A percentile compares a stretch with the other conserved stretches of the same genome.
phyloP scores from a whole-genome alignment of 2,113 vertebrate genomes.

The Microtus montanus region DNA sequence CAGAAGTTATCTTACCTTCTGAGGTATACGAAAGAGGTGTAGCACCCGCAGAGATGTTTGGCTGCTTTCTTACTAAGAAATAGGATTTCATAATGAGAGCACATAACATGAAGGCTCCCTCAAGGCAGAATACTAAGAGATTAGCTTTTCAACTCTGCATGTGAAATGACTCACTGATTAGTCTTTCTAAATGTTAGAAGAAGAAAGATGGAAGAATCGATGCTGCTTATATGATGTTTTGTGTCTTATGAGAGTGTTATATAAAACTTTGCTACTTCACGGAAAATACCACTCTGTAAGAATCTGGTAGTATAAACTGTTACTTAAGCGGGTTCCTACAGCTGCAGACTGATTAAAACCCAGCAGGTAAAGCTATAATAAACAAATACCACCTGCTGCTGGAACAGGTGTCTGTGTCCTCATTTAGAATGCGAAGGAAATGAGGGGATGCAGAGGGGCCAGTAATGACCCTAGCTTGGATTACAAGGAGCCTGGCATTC shows the following conservation, averaged over 20 bases:
- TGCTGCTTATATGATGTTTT: constrained; percentile 74
- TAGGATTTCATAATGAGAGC: constrained; percentile 66
- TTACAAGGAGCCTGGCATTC: constrained; percentile 62
- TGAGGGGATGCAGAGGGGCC: constrained; percentile 79
- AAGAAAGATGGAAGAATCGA: constrained; percentile 60
- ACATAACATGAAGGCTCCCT: constrained; percentile 66
- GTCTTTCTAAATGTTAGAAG: constrained; percentile 75
- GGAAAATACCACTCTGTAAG: constrained; percentile 74
- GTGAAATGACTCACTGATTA: constrained; percentile 83
- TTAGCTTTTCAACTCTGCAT: constrained; percentile 75
- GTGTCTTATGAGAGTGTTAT: constrained; percentile 82
- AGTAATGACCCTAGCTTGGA: constrained; percentile 73
- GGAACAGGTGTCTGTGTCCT: constrained; percentile 86
- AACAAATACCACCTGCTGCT: constrained; percentile 88
- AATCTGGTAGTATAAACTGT: constrained; percentile 78
- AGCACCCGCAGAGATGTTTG: constrained; percentile 64
- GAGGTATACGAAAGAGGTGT: constrained; percentile 70
- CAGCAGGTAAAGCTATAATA: constrained; percentile 85
- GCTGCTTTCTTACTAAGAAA: constrained; percentile 72
- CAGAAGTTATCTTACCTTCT: constrained; percentile 70
- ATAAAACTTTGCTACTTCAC: constrained; percentile 58
- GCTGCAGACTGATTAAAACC: constrained; percentile 86
- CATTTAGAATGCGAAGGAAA: constrained; percentile 85
- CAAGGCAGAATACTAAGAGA: constrained; percentile 73
- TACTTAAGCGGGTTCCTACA: constrained; percentile 81